These are phyloP conservation scores for Aplysina aerophoba DNA, from an alignment of 37 sponge, comb jelly and placozoan genomes.

Conservation along the genomic window DNA sequence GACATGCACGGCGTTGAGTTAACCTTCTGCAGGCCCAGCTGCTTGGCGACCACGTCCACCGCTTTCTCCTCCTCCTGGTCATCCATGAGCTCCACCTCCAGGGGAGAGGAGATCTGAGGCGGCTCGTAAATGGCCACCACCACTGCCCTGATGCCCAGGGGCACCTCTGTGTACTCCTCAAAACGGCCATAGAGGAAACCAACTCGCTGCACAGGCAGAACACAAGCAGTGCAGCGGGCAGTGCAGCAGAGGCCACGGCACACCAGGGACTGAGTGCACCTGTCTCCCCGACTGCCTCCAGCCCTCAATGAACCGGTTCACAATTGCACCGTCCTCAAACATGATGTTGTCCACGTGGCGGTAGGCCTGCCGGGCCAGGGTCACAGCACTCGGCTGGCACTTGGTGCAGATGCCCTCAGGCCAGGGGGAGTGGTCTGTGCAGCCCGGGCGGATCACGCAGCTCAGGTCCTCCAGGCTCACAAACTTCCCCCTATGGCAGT, in stretches of 20 bases:
- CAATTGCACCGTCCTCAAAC: constrained; percentile 90
- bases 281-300: constrained; percentile 84
- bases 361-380: constrained; percentile 89
- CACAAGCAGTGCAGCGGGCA: background rate
- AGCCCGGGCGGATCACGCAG: constrained; percentile 85
- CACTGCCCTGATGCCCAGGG: constrained; percentile 90
- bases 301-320: constrained; percentile 85
- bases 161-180: constrained; percentile 85
- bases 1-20: background rate
- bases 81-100: constrained; percentile 72
- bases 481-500: constrained; percentile 82
- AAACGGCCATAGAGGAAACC: constrained; percentile 87
- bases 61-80: constrained; percentile 55
- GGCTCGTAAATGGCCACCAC: constrained; percentile 96
- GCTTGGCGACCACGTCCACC: constrained; percentile 61
- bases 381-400: constrained; percentile 89
- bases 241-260: background rate
- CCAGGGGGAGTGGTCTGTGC: constrained; percentile 91
- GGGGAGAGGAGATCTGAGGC: constrained; percentile 62
- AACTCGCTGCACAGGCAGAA: constrained; percentile 55
- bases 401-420: constrained; percentile 95
- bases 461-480: constrained; percentile 81
- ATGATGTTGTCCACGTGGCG: constrained; percentile 93
- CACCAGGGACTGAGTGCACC: constrained; percentile 14
- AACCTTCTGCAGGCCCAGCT: constrained; percentile 73